Evolutionary conservation across 2,797 vertebrate genomes (phyloP), one percentile per base, ranked within the genome.

Genomic region (Chaetophractus vellerosus): DNA sequence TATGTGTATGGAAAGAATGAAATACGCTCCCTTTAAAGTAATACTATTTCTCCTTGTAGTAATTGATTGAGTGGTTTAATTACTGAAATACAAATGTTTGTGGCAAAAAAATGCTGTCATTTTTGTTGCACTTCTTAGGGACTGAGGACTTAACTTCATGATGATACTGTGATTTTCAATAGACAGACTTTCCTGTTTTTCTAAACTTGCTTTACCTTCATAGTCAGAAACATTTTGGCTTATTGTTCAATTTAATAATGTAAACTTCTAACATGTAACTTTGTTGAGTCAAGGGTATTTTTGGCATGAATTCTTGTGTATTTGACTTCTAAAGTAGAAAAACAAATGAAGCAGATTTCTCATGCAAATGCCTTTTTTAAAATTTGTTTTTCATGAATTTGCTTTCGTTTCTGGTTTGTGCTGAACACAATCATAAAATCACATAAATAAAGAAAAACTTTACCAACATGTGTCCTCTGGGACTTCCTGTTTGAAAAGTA

Each of bases 281-380:
- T 96, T 88, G 64, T 91, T 91, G 75, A 80, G 26, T 83, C 41
- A 95, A 79, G 41, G 10, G 57, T 90, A 36, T 76, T 88, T 87
- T 93, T 23, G 26, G 19, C 71, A 69, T 26, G 48, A 28, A 38
- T 88, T 83, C 19, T 78, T 93, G 38, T 91, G 31, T 83, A 81
- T 93, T 96, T 95, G 69, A 87, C 74, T 88, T 89, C 31, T 33
- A 84, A 23, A 92, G 36, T 33, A 90, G 50, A 68, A 95, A 93
- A 97, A 74, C 24, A 93, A 93, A 84, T 48, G 26, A 74, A 90
- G 26, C 10, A 57, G 50, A 2, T 52, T 23, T 93, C 75, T 90
- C 36, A 38, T 7, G 84, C 57, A 94, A 33, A 89, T 81, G 18
- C 63, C 52, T 33, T 28, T 28, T 78, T 33, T 8, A 5, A 9